Evolutionary conservation across 2,888 invertebrate species (phyloP).

Genomic region (Ichneumoninae sp.): DNA sequence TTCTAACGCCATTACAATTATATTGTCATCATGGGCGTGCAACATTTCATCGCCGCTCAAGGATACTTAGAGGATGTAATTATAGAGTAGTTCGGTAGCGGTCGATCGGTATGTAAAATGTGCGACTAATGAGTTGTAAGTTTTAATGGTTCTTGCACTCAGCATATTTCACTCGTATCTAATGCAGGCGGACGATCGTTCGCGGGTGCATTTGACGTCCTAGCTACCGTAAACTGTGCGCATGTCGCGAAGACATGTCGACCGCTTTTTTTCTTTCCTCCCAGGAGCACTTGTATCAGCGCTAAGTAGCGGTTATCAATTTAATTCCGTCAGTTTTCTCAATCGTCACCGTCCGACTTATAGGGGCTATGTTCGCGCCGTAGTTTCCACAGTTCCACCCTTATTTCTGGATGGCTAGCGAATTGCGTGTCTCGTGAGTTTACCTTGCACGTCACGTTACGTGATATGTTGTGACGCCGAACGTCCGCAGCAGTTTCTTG

Average conservation of each 20-base stretch:
- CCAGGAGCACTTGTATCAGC: constrained; percentile 5
- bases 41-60: constrained; percentile 6
- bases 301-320: constrained; percentile 12
- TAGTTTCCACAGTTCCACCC: background rate
- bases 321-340: background rate
- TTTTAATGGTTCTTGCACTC: constrained; percentile 1
- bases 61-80: background rate
- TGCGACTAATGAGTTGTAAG: background rate
- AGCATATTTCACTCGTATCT: background rate
- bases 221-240: background rate
- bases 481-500: constrained; percentile 21
- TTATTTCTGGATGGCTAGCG: background rate
- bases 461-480: constrained; percentile 26
- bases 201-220: background rate
- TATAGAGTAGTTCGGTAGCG: background rate
- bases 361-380: background rate
- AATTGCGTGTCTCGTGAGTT: constrained; percentile 23
- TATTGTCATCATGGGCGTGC: background rate
- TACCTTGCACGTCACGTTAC: constrained; percentile 16
- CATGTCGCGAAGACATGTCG: background rate
- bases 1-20: background rate
- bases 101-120: background rate
- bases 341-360: constrained; percentile 18
- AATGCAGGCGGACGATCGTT: background rate
- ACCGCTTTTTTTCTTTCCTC: background rate